Percentiles rank a stretch among this genome's conserved stretches.
These are phyloP conservation scores for Poeciliopsis turrubarensis DNA, from an alignment of 2,113 vertebrate species.

Conservation along the genomic window DNA sequence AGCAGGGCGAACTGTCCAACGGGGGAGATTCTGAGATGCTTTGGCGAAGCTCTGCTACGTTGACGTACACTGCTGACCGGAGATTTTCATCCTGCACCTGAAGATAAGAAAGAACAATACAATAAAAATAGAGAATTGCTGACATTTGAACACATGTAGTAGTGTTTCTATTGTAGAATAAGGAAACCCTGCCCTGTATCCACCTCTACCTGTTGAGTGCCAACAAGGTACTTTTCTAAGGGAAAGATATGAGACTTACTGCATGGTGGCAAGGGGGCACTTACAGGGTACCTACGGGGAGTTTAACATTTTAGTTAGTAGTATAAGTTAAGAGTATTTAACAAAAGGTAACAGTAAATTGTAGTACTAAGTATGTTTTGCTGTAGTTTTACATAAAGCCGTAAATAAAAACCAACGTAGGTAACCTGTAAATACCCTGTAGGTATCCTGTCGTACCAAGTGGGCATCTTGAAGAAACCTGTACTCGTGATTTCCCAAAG, in stretches of 20 bases:
- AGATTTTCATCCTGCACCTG: conserved; percentile 71
- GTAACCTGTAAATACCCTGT: background rate
- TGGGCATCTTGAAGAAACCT: background rate
- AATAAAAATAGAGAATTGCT: background rate
- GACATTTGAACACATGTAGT: background rate
- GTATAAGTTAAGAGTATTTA: too few relatives aligned
- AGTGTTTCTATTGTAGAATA: background rate
- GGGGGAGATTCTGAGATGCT: conserved; percentile 34
- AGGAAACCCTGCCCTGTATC: background rate
- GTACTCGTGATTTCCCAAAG: too few relatives aligned
- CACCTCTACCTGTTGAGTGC: background rate
- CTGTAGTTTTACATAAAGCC: too few relatives aligned
- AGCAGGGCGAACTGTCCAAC: background rate
- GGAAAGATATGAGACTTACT: background rate
- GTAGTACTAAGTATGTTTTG: too few relatives aligned
- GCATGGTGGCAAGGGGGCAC: too few relatives aligned
- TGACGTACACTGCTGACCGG: conserved; percentile 84
- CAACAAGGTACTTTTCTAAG: background rate
- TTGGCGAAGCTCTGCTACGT: conserved; percentile 81
- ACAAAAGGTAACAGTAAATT: too few relatives aligned
- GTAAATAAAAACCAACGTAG: too few relatives aligned
- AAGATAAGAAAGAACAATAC: background rate
- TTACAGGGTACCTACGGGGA: too few relatives aligned
- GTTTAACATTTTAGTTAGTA: too few relatives aligned
- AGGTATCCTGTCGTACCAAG: background rate